Percentiles rank a stretch among this genome's conserved stretches.
These are phyloP conservation scores for Brenthis ino DNA, from an alignment of 2,888 invertebrate species.

Conservation along the genomic window DNA sequence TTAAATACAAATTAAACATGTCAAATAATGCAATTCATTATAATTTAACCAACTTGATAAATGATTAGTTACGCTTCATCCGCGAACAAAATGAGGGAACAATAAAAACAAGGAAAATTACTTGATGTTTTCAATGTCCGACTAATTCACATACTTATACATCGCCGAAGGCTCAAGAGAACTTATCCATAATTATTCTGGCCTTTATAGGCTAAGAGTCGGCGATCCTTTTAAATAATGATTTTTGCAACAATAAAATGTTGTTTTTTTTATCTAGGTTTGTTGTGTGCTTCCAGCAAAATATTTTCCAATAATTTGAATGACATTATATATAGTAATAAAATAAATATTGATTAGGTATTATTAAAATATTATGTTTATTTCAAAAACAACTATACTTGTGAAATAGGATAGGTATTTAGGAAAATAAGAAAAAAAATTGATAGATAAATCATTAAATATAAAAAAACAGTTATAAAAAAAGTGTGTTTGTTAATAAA, in stretches of 20 bases:
- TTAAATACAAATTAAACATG: slow-evolving; percentile 3
- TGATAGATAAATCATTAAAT: too few species aligned
- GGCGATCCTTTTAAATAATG: slow-evolving; percentile 29
- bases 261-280: background rate
- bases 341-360: too few species aligned
- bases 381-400: too few species aligned
- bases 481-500: too few species aligned
- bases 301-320: background rate
- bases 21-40: slow-evolving; percentile 9
- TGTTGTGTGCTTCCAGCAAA: background rate
- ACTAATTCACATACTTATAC: slow-evolving; percentile 43
- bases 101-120: slow-evolving; percentile 33
- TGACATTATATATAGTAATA: too few species aligned
- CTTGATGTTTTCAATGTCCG: slow-evolving; percentile 33
- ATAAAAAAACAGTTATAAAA: too few species aligned
- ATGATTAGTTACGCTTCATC: slow-evolving; percentile 9
- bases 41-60: slow-evolving; percentile 19
- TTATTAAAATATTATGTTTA: too few species aligned
- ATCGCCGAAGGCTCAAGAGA: slow-evolving; percentile 48
- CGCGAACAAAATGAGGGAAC: slow-evolving; percentile 23
- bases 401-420: too few species aligned
- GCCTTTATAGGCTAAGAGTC: slow-evolving; percentile 55
- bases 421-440: too few species aligned
- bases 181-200: slow-evolving; percentile 63
- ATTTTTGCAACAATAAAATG: slow-evolving; percentile 11